Evolutionary conservation across 2,888 invertebrate species (phyloP).

Genomic region (Arrhopalites spinosus): DNA sequence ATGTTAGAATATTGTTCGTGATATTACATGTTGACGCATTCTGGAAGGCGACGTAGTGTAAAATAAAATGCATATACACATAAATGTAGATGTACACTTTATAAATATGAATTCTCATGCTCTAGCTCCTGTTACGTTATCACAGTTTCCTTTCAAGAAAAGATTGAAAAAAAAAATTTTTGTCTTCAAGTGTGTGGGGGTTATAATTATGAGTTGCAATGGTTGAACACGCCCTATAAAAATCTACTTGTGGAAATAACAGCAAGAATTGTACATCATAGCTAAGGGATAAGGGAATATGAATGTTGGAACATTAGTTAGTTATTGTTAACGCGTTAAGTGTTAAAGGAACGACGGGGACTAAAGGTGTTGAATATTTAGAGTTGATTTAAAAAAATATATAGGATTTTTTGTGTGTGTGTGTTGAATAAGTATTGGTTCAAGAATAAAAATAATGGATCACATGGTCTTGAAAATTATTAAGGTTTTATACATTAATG

Average conservation of each 20-base stretch:
- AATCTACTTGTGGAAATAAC: constrained; percentile 20
- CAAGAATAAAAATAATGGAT: too few species aligned
- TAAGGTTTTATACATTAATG: too few species aligned
- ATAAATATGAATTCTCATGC: constrained; percentile 34
- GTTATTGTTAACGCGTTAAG: background rate
- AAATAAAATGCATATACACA: too few species aligned
- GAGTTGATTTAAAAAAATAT: too few species aligned
- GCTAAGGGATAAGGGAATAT: background rate
- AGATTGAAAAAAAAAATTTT: constrained; percentile 21
- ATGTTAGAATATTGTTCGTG: constrained; percentile 8
- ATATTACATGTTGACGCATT: background rate
- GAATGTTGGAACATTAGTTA: background rate
- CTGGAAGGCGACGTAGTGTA: background rate
- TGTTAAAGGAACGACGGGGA: too few species aligned
- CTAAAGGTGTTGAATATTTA: too few species aligned
- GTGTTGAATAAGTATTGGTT: too few species aligned
- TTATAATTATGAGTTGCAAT: constrained; percentile 35
- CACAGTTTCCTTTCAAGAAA: constrained; percentile 20
- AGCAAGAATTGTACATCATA: background rate
- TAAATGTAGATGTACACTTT: too few species aligned
- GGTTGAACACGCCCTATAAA: constrained; percentile 36
- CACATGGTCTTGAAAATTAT: too few species aligned
- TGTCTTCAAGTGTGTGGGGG: constrained; percentile 31
- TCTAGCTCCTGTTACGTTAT: constrained; percentile 8
- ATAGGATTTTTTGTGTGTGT: too few species aligned